Conservation (phyloP, 2,888 invertebrate species). For the Linyphia triangularis region DNA sequence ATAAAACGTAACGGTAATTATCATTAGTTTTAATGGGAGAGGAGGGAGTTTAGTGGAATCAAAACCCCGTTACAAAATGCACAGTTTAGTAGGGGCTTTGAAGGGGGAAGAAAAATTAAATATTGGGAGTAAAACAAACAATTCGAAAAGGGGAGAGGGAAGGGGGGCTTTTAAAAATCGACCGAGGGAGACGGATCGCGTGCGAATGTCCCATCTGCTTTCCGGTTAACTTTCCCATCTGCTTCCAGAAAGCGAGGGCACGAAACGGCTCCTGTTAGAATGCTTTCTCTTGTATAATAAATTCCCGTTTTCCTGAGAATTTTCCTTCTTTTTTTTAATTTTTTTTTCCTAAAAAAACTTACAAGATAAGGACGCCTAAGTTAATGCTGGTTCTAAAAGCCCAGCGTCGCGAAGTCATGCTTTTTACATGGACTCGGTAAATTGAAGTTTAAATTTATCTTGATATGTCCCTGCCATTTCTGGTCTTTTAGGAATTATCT, state of each 20-base stretch:
- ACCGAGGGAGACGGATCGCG: neutral
- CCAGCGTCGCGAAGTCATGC: too few relatives aligned
- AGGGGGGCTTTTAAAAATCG: conserved; percentile 31
- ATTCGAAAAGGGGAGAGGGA: neutral
- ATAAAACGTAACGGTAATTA: neutral
- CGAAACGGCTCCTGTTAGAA: neutral
- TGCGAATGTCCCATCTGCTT: conserved; percentile 39
- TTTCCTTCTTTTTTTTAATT: too few relatives aligned
- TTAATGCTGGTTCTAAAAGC: too few relatives aligned
- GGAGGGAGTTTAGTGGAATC: neutral
- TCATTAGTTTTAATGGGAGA: neutral
- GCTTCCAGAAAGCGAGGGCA: too few relatives aligned
- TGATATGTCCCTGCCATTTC: too few relatives aligned
- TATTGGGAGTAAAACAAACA: neutral
- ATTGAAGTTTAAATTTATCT: too few relatives aligned
- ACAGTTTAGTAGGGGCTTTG: neutral
- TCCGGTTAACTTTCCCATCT: conserved; percentile 18
- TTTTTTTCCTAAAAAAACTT: too few relatives aligned
- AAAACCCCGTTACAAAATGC: neutral
- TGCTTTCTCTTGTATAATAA: too few relatives aligned
- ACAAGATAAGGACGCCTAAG: too few relatives aligned
- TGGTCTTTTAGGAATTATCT: too few relatives aligned
- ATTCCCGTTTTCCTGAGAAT: too few relatives aligned
- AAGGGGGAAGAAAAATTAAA: neutral
- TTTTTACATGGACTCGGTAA: too few relatives aligned